Conservation (phyloP, 2,797 vertebrate species). For the Podargus strigoides region DNA sequence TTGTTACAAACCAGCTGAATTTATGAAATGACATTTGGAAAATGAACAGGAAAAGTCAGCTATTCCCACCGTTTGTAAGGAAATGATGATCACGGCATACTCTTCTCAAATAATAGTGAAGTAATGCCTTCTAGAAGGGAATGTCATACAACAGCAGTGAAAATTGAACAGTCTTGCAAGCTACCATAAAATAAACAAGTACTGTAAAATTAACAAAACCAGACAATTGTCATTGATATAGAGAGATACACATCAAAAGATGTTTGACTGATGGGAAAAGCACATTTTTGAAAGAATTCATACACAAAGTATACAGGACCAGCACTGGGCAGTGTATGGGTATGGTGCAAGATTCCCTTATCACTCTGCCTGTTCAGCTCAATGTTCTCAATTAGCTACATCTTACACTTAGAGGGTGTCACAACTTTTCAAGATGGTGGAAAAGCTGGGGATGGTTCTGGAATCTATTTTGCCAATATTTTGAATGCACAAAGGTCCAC, state of each 20-base stretch:
- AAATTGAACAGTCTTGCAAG: neutral
- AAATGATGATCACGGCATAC: neutral
- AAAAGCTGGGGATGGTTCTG: neutral
- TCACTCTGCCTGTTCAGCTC: neutral
- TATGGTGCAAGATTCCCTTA: neutral
- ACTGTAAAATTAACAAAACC: neutral
- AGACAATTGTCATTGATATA: neutral
- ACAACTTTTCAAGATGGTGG: neutral
- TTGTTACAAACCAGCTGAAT: neutral
- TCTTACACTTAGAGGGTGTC: neutral
- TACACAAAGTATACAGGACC: neutral
- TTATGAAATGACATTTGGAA: conserved; percentile 6
- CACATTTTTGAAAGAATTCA: neutral
- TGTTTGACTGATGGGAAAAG: neutral
- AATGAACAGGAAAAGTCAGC: neutral
- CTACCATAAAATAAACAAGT: neutral
- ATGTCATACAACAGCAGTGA: neutral
- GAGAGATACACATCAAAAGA: neutral
- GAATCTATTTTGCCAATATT: neutral
- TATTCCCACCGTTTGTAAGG: neutral
- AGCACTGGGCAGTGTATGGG: neutral
- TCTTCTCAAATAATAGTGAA: neutral
- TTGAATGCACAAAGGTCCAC: neutral
- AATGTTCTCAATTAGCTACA: neutral
- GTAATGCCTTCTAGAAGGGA: neutral